Evolutionary conservation across 2,113 vertebrate species (phyloP).

Genomic region (Caranx melampygus): DNA sequence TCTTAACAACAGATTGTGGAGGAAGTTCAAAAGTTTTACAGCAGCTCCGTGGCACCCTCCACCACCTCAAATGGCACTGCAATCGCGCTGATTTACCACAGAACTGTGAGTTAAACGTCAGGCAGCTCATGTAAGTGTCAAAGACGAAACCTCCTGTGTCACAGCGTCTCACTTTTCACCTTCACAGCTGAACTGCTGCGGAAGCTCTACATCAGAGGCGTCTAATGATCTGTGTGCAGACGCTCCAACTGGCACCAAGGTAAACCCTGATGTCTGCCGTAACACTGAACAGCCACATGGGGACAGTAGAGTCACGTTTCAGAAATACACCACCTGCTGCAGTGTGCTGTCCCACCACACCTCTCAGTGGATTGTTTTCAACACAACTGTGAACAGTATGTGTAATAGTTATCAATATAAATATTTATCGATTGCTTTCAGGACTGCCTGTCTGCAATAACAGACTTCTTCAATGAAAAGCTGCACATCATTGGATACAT

Average conservation of each 20-base stretch:
- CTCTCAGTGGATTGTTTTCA: background rate
- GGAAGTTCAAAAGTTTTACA: slow-evolving; percentile 90
- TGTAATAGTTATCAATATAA: background rate
- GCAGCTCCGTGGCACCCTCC: slow-evolving; percentile 75
- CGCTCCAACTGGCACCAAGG: slow-evolving; percentile 24
- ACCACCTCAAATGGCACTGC: slow-evolving; percentile 70
- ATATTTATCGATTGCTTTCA: slow-evolving; percentile 52
- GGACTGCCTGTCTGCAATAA: slow-evolving; percentile 90
- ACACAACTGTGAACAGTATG: background rate
- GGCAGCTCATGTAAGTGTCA: no score
- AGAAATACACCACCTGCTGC: background rate
- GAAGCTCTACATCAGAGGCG: background rate
- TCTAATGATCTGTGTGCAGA: slow-evolving; percentile 52
- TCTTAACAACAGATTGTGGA: slow-evolving; percentile 85
- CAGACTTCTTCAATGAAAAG: slow-evolving; percentile 86
- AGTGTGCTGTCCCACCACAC: no score
- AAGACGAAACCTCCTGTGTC: fast-evolving
- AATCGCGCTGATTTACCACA: slow-evolving; percentile 68
- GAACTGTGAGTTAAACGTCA: slow-evolving; percentile 69
- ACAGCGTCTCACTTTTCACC: background rate
- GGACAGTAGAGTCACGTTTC: slow-evolving; percentile 32
- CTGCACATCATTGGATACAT: slow-evolving; percentile 92
- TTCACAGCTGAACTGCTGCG: slow-evolving; percentile 82
- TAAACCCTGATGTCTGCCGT: slow-evolving; percentile 38
- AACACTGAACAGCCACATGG: slow-evolving; percentile 24